Evolutionary conservation across 1,140 invertebrate genomes (phyloP).

Genomic region (Trichoplusia ni): DNA sequence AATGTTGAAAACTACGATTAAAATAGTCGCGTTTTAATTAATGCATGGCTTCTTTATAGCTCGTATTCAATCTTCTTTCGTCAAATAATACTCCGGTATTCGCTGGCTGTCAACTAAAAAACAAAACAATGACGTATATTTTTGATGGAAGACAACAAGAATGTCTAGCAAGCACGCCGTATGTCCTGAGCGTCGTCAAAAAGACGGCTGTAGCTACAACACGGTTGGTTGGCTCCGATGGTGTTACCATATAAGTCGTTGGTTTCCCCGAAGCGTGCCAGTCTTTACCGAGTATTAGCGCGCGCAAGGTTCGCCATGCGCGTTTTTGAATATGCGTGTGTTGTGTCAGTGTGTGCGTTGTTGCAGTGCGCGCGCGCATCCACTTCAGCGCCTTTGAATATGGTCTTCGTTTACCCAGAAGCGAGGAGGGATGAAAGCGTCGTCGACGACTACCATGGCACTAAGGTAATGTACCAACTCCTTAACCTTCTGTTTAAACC

Average conservation of each 20-base stretch:
- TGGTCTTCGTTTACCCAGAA: constrained; percentile 86
- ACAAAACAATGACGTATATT: neutral
- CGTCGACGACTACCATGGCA: constrained; percentile 91
- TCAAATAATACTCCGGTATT: no score
- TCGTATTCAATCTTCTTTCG: no score
- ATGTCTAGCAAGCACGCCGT: neutral
- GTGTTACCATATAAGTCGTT: constrained; percentile 55
- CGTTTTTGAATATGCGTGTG: constrained; percentile 37
- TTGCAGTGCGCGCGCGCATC: constrained; percentile 67
- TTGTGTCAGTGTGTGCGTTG: constrained; percentile 57
- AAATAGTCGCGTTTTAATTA: no score
- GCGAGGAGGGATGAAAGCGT: constrained; percentile 89
- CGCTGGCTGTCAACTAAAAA: constrained; percentile 2
- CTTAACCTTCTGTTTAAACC: neutral
- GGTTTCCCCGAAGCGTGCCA: constrained; percentile 41
- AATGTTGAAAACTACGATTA: no score
- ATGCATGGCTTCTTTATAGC: no score
- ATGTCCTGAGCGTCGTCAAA: constrained; percentile 7
- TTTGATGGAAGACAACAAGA: constrained; percentile 6
- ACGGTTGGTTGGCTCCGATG: constrained; percentile 38
- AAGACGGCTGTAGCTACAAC: constrained; percentile 18
- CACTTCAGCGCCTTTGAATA: constrained; percentile 53
- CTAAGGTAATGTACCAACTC: constrained; percentile 83
- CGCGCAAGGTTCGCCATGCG: constrained; percentile 46
- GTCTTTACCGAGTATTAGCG: constrained; percentile 43